These are phyloP conservation scores for Blastomussa wellsi DNA, from an alignment of 92 coral and sea anemone genomes.

Conservation along the genomic window DNA sequence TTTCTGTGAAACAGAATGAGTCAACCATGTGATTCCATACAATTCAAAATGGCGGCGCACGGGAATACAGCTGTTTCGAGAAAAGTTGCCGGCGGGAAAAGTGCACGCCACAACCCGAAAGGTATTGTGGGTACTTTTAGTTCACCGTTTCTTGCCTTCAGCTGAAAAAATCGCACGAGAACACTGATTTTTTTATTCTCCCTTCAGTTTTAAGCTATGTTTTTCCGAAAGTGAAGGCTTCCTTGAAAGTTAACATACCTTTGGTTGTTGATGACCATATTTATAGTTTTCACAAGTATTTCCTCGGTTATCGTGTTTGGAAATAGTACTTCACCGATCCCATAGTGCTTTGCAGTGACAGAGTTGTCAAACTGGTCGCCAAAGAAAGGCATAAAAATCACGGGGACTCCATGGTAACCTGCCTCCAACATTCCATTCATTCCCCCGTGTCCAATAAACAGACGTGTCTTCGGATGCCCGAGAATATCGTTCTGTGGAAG, in stretches of 20 bases:
- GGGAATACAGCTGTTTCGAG: no score
- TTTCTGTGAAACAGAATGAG: no score
- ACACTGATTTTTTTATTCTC: no score
- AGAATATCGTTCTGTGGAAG: slow-evolving; percentile 78
- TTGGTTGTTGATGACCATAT: slow-evolving; percentile 5
- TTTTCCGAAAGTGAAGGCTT: neutral
- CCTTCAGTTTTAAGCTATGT: no score
- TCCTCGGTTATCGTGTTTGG: neutral
- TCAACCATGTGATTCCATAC: no score
- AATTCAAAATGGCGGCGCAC: no score
- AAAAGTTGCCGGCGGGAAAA: no score
- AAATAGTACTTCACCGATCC: slow-evolving; percentile 41
- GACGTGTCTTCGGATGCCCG: slow-evolving; percentile 63
- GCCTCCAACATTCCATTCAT: slow-evolving; percentile 62
- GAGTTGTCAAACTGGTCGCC: slow-evolving; percentile 69
- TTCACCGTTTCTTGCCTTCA: no score
- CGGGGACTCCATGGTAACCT: slow-evolving; percentile 68
- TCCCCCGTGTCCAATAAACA: slow-evolving; percentile 64
- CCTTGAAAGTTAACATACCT: neutral
- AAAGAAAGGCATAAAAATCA: slow-evolving; percentile 58
- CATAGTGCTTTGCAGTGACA: slow-evolving; percentile 37
- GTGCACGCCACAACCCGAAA: no score
- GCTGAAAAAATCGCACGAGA: no score
- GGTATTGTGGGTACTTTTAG: no score
- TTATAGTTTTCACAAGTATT: neutral